A percentile compares a stretch with the other conserved stretches of the same genome.
Evolutionary conservation across 2,113 vertebrate species (phyloP).

Genomic region (Hemibates koningsi): DNA sequence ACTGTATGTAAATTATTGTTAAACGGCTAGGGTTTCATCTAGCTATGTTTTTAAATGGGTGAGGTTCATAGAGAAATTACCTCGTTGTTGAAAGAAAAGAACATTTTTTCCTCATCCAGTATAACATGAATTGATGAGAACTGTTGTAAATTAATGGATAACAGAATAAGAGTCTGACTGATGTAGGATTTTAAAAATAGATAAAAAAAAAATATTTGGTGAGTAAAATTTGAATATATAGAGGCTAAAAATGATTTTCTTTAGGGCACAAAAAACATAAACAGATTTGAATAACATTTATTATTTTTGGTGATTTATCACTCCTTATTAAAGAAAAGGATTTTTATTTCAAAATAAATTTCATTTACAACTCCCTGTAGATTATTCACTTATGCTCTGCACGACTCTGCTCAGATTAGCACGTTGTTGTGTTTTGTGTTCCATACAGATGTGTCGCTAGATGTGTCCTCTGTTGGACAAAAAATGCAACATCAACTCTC

Average conservation of each 20-base stretch:
- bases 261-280: not conserved
- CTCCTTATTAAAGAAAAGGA: not conserved
- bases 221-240: not conserved
- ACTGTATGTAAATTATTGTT: not conserved
- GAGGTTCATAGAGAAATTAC: not conserved
- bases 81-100: fast-evolving
- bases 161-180: not conserved
- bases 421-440: not conserved
- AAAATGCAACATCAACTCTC: not conserved
- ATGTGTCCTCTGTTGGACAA: not conserved
- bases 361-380: not conserved
- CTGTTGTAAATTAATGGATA: not conserved
- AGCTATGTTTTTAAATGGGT: not conserved
- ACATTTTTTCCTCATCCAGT: not conserved
- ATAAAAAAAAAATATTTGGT: not conserved
- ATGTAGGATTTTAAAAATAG: not conserved
- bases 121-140: not conserved
- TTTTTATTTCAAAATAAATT: not conserved
- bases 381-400: not conserved
- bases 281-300: not conserved
- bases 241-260: not conserved
- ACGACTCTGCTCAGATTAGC: not conserved
- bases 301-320: not conserved
- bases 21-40: not conserved
- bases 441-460: not conserved